Base-by-base conservation (phyloP, 30 jellyfish, hydroid and myxozoan genomes). In the Cassiopea xamachana region DNA sequence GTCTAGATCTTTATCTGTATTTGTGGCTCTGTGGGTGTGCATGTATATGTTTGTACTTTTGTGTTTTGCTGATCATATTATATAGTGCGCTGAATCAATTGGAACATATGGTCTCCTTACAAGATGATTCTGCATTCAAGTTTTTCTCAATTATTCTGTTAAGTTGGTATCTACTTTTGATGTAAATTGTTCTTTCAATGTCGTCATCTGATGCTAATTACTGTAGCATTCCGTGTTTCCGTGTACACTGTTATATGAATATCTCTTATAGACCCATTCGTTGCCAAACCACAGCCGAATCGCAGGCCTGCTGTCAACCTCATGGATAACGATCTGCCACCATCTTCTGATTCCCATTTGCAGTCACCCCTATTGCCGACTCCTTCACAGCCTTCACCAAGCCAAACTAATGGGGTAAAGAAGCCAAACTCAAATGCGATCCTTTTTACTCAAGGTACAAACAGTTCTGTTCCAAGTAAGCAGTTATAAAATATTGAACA, bases 281-380 rank as follows among this genome's bases (percentile, higher is more conserved):
- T 4, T 51, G 14, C 92, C 43, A 43, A 16, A 48, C 92, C 92
- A 46, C 70, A 84, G 18, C 69, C 93, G 5, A 73, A 64, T 1
- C 82, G 84, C 55, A 83, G 69, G 60, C 91, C 84, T 5, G 69
- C 18, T 0, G 1, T 61, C 7, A 74, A 85, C 60, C 79, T 85
- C 18, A 73, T 85, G 81, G 93, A 85, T 79, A 74, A 49, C n/a
- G 81, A 59, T 3, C 81, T 81, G 9, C 1, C 69, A 9, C 19
- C 19, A 7, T 55, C 49, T 19, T 71, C 80, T 13, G 55, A 85
- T 59, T 39, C 64, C n/a, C 72, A 51, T 49, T 47, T 78, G 73
- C 18, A 60, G 48, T 55, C 78, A 6, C 78, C 88, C 6, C 60
- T 80, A 49, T 55, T 75, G 13, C 87, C 87, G n/a, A 4, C 82